Evolutionary conservation across 2,888 invertebrate species (phyloP), one percentile per base, ranked within the genome.

Genomic region (Sarcophaga rosellei): DNA sequence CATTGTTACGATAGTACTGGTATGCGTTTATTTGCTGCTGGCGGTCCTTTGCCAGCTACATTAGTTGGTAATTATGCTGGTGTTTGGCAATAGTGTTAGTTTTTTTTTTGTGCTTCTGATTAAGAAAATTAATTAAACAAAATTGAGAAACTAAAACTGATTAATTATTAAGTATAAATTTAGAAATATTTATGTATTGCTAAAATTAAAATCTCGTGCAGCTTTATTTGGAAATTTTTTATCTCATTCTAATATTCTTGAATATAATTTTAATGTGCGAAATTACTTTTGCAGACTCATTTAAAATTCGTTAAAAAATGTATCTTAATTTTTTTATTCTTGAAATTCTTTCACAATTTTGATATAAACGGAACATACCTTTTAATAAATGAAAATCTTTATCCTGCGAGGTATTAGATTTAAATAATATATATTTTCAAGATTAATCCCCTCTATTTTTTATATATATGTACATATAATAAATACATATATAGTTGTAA

Each of bases 1-100:
- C 99, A 99, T 92, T 98, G 98, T 93, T 99, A 98, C 93, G 98
- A 99, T 93, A 95, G 96, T 89, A 97, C 97, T 88, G 98, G 98
- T 17, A 98, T 98, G 17, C 94, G 98, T 81, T 94, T 99, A 61
- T 99, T 99, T 94, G 96, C 98, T 0, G 99, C 98, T 12, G 99
- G 99, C 11, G 99, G 99, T 0, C 99, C 99, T 1, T 94, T 99
- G 78, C 98, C 98, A 44, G 97, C 98, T 3, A 97, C 97, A 77
- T 94, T 98, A 57, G 96, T 97, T 88, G 99, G 99, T 79, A 98
- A 98, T 94, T 99, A 99, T 93, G 98, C 98, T 45, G 98, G 97
- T 57, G 94, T 99, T 86, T 99, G 98, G 98, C 97, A 97, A 94
- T 98, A 93, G 88, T 87, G 85, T 84, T 84, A 70, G 63, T 57